Conservation (phyloP, 2,888 invertebrate genomes). For the Xanthorhoe designata region DNA sequence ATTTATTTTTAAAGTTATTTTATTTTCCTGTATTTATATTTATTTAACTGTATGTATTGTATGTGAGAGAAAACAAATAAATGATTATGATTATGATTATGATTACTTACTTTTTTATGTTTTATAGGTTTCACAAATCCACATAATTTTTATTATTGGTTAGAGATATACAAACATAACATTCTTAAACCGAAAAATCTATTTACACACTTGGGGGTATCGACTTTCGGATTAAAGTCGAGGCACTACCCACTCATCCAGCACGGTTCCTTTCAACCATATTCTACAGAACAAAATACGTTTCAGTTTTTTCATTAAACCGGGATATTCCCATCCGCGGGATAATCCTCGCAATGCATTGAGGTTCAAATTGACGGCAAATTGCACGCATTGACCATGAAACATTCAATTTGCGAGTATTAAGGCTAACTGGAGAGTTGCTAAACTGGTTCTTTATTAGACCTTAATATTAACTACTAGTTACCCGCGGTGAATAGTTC, state of each 20-base stretch:
- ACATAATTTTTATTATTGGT: too few species aligned
- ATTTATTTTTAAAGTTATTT: too few species aligned
- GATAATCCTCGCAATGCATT: constrained; percentile 36
- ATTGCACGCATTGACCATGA: constrained; percentile 36
- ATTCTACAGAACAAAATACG: constrained; percentile 12
- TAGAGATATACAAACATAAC: too few species aligned
- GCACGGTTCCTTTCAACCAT: neutral
- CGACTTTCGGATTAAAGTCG: neutral
- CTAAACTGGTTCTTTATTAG: neutral
- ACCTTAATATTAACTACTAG: too few species aligned
- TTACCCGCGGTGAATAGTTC: too few species aligned
- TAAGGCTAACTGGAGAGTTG: constrained; percentile 6
- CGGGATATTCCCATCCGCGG: constrained; percentile 10
- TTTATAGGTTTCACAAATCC: too few species aligned
- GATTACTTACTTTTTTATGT: too few species aligned
- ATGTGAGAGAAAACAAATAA: too few species aligned
- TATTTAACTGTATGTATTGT: too few species aligned
- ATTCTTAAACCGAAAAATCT: too few species aligned
- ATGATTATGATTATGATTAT: too few species aligned
- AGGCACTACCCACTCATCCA: neutral
- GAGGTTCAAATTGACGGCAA: constrained; percentile 38
- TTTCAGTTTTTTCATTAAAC: constrained; percentile 30
- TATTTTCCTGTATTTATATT: too few species aligned
- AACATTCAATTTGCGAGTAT: constrained; percentile 24
- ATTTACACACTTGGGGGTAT: neutral